Base-by-base conservation (phyloP, 2,888 invertebrate species). In the Artemia sinica region DNA sequence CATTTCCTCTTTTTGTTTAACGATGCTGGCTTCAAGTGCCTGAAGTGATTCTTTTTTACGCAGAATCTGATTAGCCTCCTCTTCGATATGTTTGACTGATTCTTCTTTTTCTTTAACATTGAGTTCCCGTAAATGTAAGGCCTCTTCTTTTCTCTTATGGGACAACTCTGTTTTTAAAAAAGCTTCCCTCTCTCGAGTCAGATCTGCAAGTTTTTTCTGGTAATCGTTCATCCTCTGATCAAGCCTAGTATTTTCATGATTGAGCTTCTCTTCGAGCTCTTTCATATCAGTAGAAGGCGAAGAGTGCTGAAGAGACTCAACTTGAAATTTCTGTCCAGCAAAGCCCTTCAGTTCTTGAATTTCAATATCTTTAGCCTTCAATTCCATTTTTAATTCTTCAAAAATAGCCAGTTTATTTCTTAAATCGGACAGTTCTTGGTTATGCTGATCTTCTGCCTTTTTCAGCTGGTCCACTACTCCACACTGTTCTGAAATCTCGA, bases 151-250 rank as follows among this genome's bases (percentile, higher is more conserved):
- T 18, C 18, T 58, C 58, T 58, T 58, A 8, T 14, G 18, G 8
- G 58, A n/a, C n/a, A 18, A 58, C 10, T 58, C 58, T 58, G n/a
- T 58, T 58, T 58, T 58, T n/a, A 18, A 8, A 58, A 58, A 58
- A 18, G 11, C 11, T 14, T 58, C 58, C 18, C 18, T 58, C 10
- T 58, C 58, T 58, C 18, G n/a, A 8, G n/a, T 58, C 58, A 58
- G 58, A 58, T 58, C 58, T 8, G n/a, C 58, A 9, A 58, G 58
- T 58, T 58, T 58, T 18, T 58, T 58, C 58, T 58, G n/a, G 58
- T 58, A 58, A 8, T 58, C 58, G 10, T 58, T 58, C 14, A 58
- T 58, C 18, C 18, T 10, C 18, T 58, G 58, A 8, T 58, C 58
- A 58, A 58, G 58, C 10, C 18, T 58, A 14, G 58, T 18, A 58